Percentiles rank a stretch among this genome's conserved stretches.
These are phyloP conservation scores for Hippoglossus stenolepis DNA, from an alignment of 2,113 vertebrate species.

Conservation along the genomic window DNA sequence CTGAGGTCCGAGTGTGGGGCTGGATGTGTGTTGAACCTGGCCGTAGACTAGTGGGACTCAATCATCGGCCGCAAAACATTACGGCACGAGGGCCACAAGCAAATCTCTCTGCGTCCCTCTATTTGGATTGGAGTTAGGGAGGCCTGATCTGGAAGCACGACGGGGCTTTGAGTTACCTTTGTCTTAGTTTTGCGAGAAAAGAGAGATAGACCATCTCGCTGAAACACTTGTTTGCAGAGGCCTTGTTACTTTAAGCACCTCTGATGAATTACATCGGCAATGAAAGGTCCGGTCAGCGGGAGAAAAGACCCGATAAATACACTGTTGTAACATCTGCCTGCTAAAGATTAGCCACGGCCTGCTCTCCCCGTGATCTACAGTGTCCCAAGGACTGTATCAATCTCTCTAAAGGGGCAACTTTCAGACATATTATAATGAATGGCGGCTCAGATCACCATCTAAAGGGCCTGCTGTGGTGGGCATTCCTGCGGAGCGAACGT, in stretches of 20 bases:
- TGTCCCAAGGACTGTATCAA: slow-evolving; percentile 75
- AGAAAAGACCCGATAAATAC: slow-evolving; percentile 76
- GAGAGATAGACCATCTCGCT: slow-evolving; percentile 55
- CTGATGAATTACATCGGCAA: slow-evolving; percentile 77
- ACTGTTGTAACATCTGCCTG: slow-evolving; percentile 70
- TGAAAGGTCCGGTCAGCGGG: slow-evolving; percentile 79
- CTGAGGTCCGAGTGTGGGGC: slow-evolving; percentile 72
- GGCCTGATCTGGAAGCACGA: slow-evolving; percentile 33
- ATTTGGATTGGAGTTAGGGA: slow-evolving; percentile 78
- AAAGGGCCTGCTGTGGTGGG: slow-evolving; percentile 56
- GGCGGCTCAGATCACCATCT: slow-evolving; percentile 72
- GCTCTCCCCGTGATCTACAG: slow-evolving; percentile 72
- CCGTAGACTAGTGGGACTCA: slow-evolving; percentile 72
- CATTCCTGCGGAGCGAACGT: slow-evolving; percentile 70
- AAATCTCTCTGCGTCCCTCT: slow-evolving; percentile 71
- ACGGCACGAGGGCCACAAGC: slow-evolving; percentile 61
- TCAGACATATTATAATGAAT: slow-evolving; percentile 81
- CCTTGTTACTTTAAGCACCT: slow-evolving; percentile 73
- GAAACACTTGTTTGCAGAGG: slow-evolving; percentile 77
- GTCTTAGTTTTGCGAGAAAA: slow-evolving; percentile 59
- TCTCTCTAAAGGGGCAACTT: slow-evolving; percentile 79
- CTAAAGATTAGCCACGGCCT: slow-evolving; percentile 76
- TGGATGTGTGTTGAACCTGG: slow-evolving; percentile 77
- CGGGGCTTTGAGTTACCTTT: slow-evolving; percentile 66
- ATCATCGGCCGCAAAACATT: slow-evolving; percentile 81